Evolutionary conservation across 1,140 invertebrate species (phyloP).

Genomic region (Vanessa atalanta): DNA sequence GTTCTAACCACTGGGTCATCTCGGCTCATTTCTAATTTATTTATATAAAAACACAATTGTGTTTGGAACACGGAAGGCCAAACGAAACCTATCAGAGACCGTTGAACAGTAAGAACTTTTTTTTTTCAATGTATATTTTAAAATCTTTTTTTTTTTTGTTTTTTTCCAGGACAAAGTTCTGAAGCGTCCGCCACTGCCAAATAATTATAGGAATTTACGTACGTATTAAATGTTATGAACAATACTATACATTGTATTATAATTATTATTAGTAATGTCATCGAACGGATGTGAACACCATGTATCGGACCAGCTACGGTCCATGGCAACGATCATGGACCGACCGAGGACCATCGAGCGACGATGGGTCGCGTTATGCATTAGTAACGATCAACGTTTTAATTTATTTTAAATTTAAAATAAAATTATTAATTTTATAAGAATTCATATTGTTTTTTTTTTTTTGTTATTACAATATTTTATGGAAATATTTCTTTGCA

Average conservation of each 20-base stretch:
- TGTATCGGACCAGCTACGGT: conserved; percentile 7
- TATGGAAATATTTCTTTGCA: no score
- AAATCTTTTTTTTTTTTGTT: conserved; percentile 8
- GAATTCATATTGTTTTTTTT: no score
- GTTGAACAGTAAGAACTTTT: no score
- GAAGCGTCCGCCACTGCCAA: conserved; percentile 46
- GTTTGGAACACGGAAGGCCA: no score
- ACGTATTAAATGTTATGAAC: conserved; percentile 35
- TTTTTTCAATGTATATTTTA: not conserved
- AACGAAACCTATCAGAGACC: no score
- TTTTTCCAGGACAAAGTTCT: conserved; percentile 45
- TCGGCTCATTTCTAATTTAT: no score
- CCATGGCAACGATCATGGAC: not conserved
- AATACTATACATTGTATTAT: conserved; percentile 28
- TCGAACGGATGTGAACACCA: not conserved
- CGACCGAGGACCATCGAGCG: not conserved
- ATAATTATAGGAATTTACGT: conserved; percentile 40
- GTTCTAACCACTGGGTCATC: no score
- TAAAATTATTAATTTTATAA: not conserved
- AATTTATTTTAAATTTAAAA: not conserved
- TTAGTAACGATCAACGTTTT: not conserved
- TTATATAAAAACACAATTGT: no score
- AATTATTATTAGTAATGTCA: conserved; percentile 9
- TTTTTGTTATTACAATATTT: no score
- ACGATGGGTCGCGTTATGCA: not conserved